These are phyloP conservation scores for Oconnorella tubifera DNA, from an alignment of 2,888 invertebrate genomes.

Conservation along the genomic window DNA sequence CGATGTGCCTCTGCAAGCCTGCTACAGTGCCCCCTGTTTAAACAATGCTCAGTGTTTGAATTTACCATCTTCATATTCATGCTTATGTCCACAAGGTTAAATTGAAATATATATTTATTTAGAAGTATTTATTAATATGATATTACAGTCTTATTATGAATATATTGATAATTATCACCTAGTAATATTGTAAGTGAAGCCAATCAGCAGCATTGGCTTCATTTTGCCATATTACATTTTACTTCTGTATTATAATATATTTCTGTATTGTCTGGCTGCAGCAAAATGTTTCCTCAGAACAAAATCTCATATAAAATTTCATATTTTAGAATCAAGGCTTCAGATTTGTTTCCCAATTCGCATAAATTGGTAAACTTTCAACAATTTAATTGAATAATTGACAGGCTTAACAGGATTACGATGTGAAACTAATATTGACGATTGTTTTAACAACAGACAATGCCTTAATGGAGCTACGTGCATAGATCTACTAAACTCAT, in stretches of 20 bases:
- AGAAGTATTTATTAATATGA: too few relatives aligned
- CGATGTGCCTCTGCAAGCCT: constrained; percentile 21
- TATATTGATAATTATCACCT: background rate
- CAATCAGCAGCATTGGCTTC: background rate
- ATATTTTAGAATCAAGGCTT: too few relatives aligned
- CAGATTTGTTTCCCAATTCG: too few relatives aligned
- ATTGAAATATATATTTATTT: too few relatives aligned
- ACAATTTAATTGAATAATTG: too few relatives aligned
- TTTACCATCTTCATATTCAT: constrained; percentile 10
- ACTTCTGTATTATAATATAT: too few relatives aligned
- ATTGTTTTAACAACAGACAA: constrained; percentile 18
- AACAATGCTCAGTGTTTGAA: constrained; percentile 28
- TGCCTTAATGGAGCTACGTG: constrained; percentile 30
- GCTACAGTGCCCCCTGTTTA: constrained; percentile 27
- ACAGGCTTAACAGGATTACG: constrained; percentile 25
- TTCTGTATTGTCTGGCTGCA: too few relatives aligned
- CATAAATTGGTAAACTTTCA: too few relatives aligned
- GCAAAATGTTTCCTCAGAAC: too few relatives aligned
- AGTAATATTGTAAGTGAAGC: background rate
- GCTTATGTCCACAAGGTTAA: constrained; percentile 28
- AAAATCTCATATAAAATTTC: too few relatives aligned
- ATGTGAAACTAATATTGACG: constrained; percentile 27
- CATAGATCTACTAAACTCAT: constrained; percentile 24
- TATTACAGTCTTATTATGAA: background rate
- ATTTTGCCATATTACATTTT: too few relatives aligned